Evolutionary conservation across 2,888 invertebrate species (phyloP).

Genomic region (Toxonevra muliebris): DNA sequence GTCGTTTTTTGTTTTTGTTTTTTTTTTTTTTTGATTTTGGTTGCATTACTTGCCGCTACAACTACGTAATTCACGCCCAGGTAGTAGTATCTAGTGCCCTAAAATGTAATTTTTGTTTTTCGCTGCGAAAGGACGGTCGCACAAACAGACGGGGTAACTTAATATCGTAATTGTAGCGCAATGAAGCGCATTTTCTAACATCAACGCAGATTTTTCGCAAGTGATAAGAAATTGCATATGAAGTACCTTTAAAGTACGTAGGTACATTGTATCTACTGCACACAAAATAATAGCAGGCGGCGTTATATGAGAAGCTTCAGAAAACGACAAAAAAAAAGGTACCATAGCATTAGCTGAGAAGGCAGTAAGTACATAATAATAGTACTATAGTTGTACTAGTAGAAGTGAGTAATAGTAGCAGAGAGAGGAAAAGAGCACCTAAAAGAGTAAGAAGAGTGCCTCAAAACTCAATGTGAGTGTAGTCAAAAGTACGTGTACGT

Average conservation of each 20-base stretch:
- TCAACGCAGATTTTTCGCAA: constrained; percentile 57
- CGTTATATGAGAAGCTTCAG: too few relatives aligned
- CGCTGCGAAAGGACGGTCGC: constrained; percentile 32
- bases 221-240: constrained; percentile 51
- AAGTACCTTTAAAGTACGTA: constrained; percentile 12
- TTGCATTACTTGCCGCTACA: constrained; percentile 39
- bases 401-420: too few relatives aligned
- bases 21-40: constrained; percentile 26
- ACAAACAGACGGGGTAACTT: constrained; percentile 41
- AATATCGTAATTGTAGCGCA: constrained; percentile 63
- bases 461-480: not conserved
- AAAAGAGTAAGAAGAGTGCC: too few relatives aligned
- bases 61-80: constrained; percentile 61
- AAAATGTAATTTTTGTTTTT: constrained; percentile 10
- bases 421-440: too few relatives aligned
- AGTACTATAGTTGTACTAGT: too few relatives aligned
- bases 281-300: not conserved
- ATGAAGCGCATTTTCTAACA: constrained; percentile 56
- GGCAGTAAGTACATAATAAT: too few relatives aligned
- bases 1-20: constrained; percentile 44
- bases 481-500: constrained; percentile 19
- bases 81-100: constrained; percentile 36
- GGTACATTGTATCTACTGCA: constrained; percentile 9
- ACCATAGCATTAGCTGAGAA: constrained; percentile 18
- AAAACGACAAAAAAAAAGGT: constrained; percentile 11